Percentiles rank a stretch among this genome's conserved stretches.
phyloP scores from a whole-genome alignment of 2,113 vertebrate genomes.

The Gasterosteus aculeatus region DNA sequence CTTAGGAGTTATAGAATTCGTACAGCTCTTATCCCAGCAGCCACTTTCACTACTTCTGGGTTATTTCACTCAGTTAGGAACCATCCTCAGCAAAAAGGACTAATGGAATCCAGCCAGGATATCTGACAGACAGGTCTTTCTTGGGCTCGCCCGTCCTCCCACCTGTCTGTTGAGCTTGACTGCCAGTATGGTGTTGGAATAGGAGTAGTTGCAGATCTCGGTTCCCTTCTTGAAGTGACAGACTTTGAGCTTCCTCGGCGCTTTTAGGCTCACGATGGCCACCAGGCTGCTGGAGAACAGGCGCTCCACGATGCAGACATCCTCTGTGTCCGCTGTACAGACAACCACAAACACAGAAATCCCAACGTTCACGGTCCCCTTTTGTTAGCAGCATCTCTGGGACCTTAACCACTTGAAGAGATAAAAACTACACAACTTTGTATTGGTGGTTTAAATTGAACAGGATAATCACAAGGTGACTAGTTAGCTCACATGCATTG shows the following conservation, averaged over 20 bases:
- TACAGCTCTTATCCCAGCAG: too few species aligned
- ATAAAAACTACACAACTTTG: background rate
- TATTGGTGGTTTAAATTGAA: background rate
- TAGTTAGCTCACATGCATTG: background rate
- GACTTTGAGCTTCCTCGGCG: slow-evolving; percentile 97
- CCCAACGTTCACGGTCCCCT: background rate
- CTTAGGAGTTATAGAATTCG: too few species aligned
- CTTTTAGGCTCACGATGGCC: slow-evolving; percentile 98
- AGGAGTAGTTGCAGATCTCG: slow-evolving; percentile 99
- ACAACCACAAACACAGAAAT: slow-evolving; percentile 25
- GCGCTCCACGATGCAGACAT: slow-evolving; percentile 97
- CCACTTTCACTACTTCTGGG: too few species aligned
- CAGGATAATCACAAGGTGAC: background rate
- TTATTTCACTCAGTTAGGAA: too few species aligned
- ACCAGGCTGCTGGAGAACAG: slow-evolving; percentile 97
- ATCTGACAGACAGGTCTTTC: background rate
- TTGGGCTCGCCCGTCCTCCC: slow-evolving; percentile 19
- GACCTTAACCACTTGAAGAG: background rate
- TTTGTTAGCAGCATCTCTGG: background rate
- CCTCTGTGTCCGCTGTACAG: slow-evolving; percentile 90
- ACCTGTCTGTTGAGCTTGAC: slow-evolving; percentile 98
- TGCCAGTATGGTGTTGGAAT: slow-evolving; percentile 98
- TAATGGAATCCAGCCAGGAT: too few species aligned
- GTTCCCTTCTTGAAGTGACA: slow-evolving; percentile 99
- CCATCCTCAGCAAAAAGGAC: too few species aligned